Evolutionary conservation across 2,888 invertebrate species (phyloP).

Genomic region (Orthonevra nobilis): DNA sequence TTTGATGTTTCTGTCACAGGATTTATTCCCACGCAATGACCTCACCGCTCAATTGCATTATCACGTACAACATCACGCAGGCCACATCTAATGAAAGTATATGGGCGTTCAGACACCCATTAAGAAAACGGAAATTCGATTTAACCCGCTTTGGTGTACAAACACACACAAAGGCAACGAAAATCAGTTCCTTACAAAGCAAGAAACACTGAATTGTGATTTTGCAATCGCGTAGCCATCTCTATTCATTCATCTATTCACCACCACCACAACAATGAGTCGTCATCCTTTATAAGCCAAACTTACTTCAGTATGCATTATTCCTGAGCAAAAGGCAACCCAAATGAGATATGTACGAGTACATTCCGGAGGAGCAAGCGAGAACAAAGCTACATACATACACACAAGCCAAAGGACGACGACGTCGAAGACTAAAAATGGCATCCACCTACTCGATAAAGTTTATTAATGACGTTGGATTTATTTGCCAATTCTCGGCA

Average conservation of each 20-base stretch:
- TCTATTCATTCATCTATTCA: slow-evolving; percentile 27
- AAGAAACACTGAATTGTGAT: slow-evolving; percentile 39
- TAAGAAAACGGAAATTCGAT: slow-evolving; percentile 60
- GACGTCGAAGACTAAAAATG: slow-evolving; percentile 65
- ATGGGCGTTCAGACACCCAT: slow-evolving; percentile 51
- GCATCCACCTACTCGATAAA: slow-evolving; percentile 70
- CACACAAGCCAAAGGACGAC: background rate
- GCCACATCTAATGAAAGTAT: slow-evolving; percentile 36
- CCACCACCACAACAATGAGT: slow-evolving; percentile 18
- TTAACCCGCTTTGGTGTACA: slow-evolving; percentile 55
- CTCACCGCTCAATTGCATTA: slow-evolving; percentile 51
- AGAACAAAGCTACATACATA: slow-evolving; percentile 30
- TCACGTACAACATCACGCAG: slow-evolving; percentile 34
- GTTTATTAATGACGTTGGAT: slow-evolving; percentile 70
- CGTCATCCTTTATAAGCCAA: slow-evolving; percentile 43
- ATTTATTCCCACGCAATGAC: slow-evolving; percentile 26
- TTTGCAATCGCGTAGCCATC: slow-evolving; percentile 35
- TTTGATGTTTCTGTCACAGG: background rate
- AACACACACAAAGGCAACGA: slow-evolving; percentile 19
- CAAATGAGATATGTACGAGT: slow-evolving; percentile 33
- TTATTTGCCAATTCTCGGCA: slow-evolving; percentile 66
- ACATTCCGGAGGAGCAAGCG: slow-evolving; percentile 23
- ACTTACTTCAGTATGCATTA: slow-evolving; percentile 64
- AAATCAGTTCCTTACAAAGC: background rate
- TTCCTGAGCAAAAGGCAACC: slow-evolving; percentile 24